Conservation (phyloP, 53 echinoderm and acorn worm genomes). For the Holothuria scabra region DNA sequence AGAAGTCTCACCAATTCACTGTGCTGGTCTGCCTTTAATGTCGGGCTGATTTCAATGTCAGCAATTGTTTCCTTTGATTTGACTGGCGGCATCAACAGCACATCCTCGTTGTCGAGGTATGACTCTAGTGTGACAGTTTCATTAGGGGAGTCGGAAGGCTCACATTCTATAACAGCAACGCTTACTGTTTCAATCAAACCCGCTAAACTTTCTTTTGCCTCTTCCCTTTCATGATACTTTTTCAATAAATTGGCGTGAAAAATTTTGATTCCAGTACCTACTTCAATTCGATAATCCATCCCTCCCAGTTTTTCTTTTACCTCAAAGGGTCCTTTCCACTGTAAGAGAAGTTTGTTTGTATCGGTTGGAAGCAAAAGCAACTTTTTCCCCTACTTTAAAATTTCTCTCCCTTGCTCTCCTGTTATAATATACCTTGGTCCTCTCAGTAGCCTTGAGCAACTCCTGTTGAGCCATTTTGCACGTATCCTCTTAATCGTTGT, state of each 20-base stretch:
- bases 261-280: slow-evolving; percentile 37
- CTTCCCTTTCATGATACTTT: slow-evolving; percentile 38
- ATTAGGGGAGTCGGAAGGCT: neutral
- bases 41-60: slow-evolving; percentile 49
- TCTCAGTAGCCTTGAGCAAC: slow-evolving; percentile 34
- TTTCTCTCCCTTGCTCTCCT: slow-evolving; percentile 42
- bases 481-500: slow-evolving; percentile 46
- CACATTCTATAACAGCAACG: slow-evolving; percentile 23
- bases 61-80: slow-evolving; percentile 34
- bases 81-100: slow-evolving; percentile 27
- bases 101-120: slow-evolving; percentile 44
- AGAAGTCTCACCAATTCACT: slow-evolving; percentile 11
- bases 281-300: slow-evolving; percentile 49
- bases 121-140: neutral
- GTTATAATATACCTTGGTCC: slow-evolving; percentile 27
- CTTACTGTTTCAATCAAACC: neutral
- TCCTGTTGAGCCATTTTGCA: slow-evolving; percentile 42
- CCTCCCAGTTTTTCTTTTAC: slow-evolving; percentile 48
- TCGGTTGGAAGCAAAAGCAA: slow-evolving; percentile 59
- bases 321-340: slow-evolving; percentile 65
- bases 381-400: slow-evolving; percentile 57
- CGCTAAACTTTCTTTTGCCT: slow-evolving; percentile 20
- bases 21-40: neutral
- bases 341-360: slow-evolving; percentile 54
- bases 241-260: too few species aligned